Evolutionary conservation across 2,888 invertebrate species (phyloP).

Genomic region (Chouioia cunea): DNA sequence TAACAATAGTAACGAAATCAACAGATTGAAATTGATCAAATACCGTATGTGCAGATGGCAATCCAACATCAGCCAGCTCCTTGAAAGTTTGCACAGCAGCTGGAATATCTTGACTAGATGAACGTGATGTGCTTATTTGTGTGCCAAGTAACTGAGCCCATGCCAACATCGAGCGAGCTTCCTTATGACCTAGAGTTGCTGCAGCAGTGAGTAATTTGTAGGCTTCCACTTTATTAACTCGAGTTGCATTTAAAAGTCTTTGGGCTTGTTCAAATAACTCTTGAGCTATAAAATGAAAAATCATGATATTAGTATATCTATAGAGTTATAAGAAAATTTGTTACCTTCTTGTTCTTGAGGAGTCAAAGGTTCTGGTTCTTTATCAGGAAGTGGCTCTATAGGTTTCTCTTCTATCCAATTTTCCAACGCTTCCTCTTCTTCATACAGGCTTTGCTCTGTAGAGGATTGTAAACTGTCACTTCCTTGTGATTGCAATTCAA

Average conservation of each 20-base stretch:
- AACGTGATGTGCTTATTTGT: conserved; percentile 69
- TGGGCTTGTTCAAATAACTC: conserved; percentile 80
- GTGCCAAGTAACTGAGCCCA: conserved; percentile 91
- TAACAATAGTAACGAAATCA: conserved; percentile 9
- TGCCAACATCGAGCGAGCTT: conserved; percentile 87
- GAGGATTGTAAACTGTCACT: conserved; percentile 48
- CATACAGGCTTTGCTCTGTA: conserved; percentile 40
- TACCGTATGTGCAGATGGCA: conserved; percentile 92
- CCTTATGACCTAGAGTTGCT: conserved; percentile 83
- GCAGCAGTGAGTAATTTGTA: conserved; percentile 84
- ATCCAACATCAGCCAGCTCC: conserved; percentile 80
- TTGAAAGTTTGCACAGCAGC: conserved; percentile 83
- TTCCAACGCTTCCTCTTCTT: conserved; percentile 47
- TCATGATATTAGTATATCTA: neutral
- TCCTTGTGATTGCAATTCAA: conserved; percentile 53
- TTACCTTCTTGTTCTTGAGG: conserved; percentile 78
- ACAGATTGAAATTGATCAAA: neutral
- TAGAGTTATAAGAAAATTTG: conserved; percentile 2
- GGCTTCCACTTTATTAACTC: conserved; percentile 79
- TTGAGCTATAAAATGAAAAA: conserved; percentile 72
- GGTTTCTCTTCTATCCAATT: conserved; percentile 51
- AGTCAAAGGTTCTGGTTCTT: conserved; percentile 72
- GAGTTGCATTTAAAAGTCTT: conserved; percentile 78
- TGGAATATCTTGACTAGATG: conserved; percentile 77
- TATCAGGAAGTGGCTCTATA: conserved; percentile 67